A percentile compares a stretch with the other conserved stretches of the same genome.
phyloP scores from a whole-genome alignment of 2,797 vertebrate species.

The Neosilurus mollespiculum region DNA sequence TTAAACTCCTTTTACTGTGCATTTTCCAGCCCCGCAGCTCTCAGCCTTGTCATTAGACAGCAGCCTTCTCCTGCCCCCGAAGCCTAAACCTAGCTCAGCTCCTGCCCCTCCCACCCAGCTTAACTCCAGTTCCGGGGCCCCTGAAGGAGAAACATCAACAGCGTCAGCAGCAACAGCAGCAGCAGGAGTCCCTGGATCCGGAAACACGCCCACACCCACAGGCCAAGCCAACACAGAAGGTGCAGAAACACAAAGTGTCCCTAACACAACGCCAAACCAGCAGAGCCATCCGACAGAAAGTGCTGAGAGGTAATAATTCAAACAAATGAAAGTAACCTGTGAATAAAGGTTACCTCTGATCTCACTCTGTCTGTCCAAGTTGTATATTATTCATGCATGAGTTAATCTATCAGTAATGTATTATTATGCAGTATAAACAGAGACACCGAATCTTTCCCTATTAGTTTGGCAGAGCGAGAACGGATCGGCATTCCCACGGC shows the following conservation, averaged over 20 bases:
- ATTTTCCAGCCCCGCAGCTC: constrained; percentile 84
- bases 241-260: constrained; percentile 72
- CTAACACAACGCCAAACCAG: constrained; percentile 67
- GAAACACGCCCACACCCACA: constrained; percentile 68
- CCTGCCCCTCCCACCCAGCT: constrained; percentile 61
- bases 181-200: constrained; percentile 62
- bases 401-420: not conserved
- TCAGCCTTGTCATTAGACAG: constrained; percentile 86
- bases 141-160: constrained; percentile 68
- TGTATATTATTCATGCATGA: not conserved
- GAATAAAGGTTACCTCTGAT: not conserved
- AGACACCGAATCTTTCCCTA: not conserved
- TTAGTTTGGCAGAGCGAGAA: constrained; percentile 80
- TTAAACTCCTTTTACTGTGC: not conserved
- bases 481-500: constrained; percentile 90
- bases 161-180: not conserved
- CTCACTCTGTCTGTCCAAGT: not conserved
- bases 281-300: constrained; percentile 68
- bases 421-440: not conserved
- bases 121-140: constrained; percentile 66
- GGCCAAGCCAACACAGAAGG: constrained; percentile 73
- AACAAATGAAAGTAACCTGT: not conserved
- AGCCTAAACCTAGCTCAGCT: constrained; percentile 71
- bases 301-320: constrained; percentile 63
- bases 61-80: constrained; percentile 86